Evolutionary conservation across 2,113 vertebrate genomes (phyloP).

Genomic region (Macquaria ambigua): DNA sequence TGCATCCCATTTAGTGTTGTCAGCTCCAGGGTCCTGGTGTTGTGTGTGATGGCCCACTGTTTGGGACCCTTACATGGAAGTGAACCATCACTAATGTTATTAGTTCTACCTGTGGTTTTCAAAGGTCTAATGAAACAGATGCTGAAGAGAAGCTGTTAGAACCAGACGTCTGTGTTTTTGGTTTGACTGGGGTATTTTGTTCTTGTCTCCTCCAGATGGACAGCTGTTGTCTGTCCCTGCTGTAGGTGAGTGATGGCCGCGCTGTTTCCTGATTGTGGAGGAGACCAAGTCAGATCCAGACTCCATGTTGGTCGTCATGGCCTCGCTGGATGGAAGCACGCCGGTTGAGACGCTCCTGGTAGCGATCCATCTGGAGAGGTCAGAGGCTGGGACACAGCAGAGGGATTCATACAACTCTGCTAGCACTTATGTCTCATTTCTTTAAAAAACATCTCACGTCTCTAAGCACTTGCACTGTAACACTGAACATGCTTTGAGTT

Average conservation of each 20-base stretch:
- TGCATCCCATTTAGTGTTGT: too few species aligned
- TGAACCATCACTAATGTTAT: too few species aligned
- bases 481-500: too few species aligned
- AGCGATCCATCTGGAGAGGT: conserved; percentile 90
- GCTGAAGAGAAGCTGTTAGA: not conserved
- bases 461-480: too few species aligned
- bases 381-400: not conserved
- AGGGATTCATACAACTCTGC: not conserved
- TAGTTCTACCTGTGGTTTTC: too few species aligned
- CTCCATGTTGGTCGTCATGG: conserved; percentile 81
- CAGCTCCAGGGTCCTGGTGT: too few species aligned
- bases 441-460: too few species aligned
- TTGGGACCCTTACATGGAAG: too few species aligned
- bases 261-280: conserved; percentile 52
- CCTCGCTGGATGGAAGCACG: conserved; percentile 82
- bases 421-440: too few species aligned
- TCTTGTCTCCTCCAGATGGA: conserved; percentile 79
- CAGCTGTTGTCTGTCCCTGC: conserved; percentile 6
- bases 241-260: conserved; percentile 70
- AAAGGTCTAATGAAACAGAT: not conserved
- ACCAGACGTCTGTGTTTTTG: not conserved
- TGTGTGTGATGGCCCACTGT: too few species aligned
- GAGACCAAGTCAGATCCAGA: conserved; percentile 45
- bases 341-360: conserved; percentile 90
- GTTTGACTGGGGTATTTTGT: not conserved